Conservation (phyloP, 1,140 invertebrate genomes). For the Procambarus clarkii region DNA sequence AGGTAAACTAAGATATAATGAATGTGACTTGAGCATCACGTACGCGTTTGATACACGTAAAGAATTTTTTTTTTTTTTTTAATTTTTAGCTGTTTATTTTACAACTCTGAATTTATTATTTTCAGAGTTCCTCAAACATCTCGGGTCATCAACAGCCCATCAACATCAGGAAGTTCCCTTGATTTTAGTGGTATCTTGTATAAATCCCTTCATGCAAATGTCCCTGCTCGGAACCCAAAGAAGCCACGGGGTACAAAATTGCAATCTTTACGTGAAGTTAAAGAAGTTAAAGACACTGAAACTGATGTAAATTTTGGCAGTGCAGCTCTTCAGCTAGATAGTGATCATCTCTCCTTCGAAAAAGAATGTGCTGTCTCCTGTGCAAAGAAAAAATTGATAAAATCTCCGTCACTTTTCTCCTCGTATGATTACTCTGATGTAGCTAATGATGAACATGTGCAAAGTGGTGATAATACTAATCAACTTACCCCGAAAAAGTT, state of each 20-base stretch:
- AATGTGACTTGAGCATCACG: too few relatives aligned
- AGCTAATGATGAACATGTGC: not conserved
- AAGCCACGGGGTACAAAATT: too few relatives aligned
- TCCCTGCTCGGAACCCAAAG: not conserved
- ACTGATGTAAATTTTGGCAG: not conserved
- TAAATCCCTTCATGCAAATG: constrained; percentile 6
- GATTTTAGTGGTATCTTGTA: constrained; percentile 12
- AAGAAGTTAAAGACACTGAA: not conserved
- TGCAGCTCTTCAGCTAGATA: not conserved
- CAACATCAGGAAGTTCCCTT: constrained; percentile 15
- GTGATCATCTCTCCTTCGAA: not conserved
- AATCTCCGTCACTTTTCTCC: not conserved
- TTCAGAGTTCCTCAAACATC: not conserved
- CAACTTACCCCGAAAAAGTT: too few relatives aligned
- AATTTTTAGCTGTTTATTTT: not conserved
- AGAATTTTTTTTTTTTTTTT: not conserved
- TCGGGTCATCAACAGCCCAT: not conserved
- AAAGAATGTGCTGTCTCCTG: not conserved
- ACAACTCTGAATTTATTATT: not conserved
- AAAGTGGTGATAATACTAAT: too few relatives aligned
- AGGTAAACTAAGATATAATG: too few relatives aligned
- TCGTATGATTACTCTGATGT: not conserved
- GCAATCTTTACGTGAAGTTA: not conserved
- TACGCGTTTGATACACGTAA: too few relatives aligned
- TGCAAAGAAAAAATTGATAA: not conserved